Percentiles rank a stretch among this genome's conserved stretches.
Evolutionary conservation across 2,113 vertebrate genomes (phyloP).

Genomic region (Fulica atra): DNA sequence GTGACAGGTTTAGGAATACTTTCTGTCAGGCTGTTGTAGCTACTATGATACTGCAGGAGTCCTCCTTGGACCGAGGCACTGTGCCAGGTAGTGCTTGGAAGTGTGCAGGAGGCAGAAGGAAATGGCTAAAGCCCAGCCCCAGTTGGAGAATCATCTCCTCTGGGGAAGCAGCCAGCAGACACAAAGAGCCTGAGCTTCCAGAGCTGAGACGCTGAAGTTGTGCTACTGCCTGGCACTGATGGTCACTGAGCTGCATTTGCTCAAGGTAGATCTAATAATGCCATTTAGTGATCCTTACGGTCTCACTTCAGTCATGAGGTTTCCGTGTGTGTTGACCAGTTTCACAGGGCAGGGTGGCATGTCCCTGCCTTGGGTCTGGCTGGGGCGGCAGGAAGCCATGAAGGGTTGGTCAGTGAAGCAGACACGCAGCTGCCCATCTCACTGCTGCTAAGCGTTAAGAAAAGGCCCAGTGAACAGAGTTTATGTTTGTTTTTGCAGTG

Average conservation of each 20-base stretch:
- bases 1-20: not conserved
- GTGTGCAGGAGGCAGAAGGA: not conserved
- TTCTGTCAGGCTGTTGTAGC: not conserved
- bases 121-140: not conserved
- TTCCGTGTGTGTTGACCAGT: not conserved
- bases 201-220: not conserved
- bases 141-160: not conserved
- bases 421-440: not conserved
- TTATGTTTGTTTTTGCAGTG: not conserved
- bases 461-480: not conserved
- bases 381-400: not conserved
- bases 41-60: not conserved
- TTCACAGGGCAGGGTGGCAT: fast-evolving
- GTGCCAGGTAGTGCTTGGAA: not conserved
- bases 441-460: not conserved
- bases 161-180: not conserved
- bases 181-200: not conserved
- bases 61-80: not conserved
- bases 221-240: not conserved
- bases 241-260: not conserved
- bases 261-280: not conserved
- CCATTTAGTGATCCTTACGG: not conserved
- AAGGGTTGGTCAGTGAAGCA: not conserved
- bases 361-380: not conserved
- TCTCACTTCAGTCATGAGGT: not conserved